Evolutionary conservation across 2,888 invertebrate genomes (phyloP).

Genomic region (Amblyjoppa proteus): DNA sequence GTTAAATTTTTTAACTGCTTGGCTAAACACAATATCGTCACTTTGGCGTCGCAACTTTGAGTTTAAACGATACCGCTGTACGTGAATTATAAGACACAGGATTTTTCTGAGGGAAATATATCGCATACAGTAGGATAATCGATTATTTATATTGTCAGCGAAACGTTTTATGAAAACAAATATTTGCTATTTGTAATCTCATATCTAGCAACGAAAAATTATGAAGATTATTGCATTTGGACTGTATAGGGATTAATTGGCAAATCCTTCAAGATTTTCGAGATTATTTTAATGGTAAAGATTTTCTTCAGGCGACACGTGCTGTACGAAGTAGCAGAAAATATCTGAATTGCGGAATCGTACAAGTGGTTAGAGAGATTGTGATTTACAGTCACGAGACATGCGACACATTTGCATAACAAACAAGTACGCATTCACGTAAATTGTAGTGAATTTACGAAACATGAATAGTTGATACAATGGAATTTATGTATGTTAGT

Average conservation of each 20-base stretch:
- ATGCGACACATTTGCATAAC: slow-evolving; percentile 33
- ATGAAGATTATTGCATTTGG: background rate
- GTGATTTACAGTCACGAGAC: slow-evolving; percentile 44
- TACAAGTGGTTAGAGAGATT: slow-evolving; percentile 54
- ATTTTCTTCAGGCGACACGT: background rate
- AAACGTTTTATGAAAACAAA: background rate
- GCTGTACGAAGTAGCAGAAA: slow-evolving; percentile 3
- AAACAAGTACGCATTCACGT: background rate
- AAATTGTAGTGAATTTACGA: slow-evolving; percentile 12
- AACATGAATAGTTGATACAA: background rate
- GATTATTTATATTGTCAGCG: background rate
- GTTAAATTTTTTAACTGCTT: no score
- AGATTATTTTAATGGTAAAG: background rate
- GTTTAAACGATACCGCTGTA: background rate
- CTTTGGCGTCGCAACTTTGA: background rate
- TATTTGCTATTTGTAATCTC: background rate
- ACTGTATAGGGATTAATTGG: background rate
- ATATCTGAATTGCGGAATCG: slow-evolving; percentile 30
- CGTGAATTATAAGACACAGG: background rate
- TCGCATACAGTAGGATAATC: background rate
- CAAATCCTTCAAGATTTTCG: background rate
- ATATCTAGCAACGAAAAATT: background rate
- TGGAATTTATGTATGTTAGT: slow-evolving; percentile 19
- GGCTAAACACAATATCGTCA: background rate
- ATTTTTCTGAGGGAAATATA: background rate